A percentile compares a stretch with the other conserved stretches of the same genome.
These are phyloP conservation scores for Scrobipalpa costella DNA, from an alignment of 2,888 invertebrate genomes.

Conservation along the genomic window DNA sequence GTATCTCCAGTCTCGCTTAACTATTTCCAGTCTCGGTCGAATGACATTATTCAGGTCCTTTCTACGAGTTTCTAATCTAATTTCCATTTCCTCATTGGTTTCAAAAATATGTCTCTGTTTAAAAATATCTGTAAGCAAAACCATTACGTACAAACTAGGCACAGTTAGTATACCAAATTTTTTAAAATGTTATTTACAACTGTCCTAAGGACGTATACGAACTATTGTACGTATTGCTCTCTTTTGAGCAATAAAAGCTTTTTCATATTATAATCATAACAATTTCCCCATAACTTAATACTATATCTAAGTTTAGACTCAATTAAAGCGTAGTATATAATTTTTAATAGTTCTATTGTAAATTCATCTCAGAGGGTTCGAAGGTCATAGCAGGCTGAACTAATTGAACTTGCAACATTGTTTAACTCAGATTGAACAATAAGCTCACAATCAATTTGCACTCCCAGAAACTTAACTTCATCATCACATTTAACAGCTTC, in stretches of 20 bases:
- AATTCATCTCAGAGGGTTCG: not conserved
- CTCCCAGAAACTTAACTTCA: not conserved
- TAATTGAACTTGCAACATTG: not conserved
- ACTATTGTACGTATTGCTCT: too few species aligned
- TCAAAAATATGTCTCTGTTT: too few species aligned
- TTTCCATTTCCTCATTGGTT: too few species aligned
- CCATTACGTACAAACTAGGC: too few species aligned
- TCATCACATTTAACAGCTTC: not conserved
- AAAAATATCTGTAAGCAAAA: too few species aligned
- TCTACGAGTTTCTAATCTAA: too few species aligned
- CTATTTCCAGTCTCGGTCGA: too few species aligned
- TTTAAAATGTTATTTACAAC: too few species aligned
- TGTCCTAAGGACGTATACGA: too few species aligned
- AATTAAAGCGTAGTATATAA: not conserved
- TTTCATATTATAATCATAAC: not conserved
- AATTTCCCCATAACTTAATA: not conserved
- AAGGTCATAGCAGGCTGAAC: not conserved
- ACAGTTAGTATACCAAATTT: too few species aligned
- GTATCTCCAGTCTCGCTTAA: too few species aligned
- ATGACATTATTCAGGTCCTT: too few species aligned
- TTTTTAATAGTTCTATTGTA: not conserved
- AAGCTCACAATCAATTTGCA: not conserved
- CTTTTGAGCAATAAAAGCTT: not conserved
- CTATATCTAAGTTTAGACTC: constrained; percentile 11
- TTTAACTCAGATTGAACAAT: not conserved